Evolutionary conservation across 2,113 vertebrate genomes (phyloP).

Genomic region (Chascanopsetta lugubris): DNA sequence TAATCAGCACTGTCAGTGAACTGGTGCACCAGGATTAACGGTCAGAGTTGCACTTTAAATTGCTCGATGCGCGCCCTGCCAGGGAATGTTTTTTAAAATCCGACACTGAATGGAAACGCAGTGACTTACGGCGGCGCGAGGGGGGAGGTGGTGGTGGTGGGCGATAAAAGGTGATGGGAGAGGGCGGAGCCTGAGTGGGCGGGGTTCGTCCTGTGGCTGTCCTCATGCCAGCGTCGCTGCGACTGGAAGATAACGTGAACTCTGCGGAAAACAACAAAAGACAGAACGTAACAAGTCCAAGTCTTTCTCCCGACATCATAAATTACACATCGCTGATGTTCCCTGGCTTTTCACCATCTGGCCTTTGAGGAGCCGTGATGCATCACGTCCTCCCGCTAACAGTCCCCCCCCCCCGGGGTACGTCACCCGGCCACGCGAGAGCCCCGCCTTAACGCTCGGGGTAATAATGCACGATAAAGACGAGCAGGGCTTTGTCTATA

Average conservation of each 20-base stretch:
- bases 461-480: conserved; percentile 68
- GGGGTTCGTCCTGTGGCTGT: conserved; percentile 22
- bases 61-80: conserved; percentile 46
- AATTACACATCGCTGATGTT: conserved; percentile 50
- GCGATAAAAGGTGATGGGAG: conserved; percentile 30
- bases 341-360: conserved; percentile 54
- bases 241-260: conserved; percentile 38
- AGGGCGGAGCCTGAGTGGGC: conserved; percentile 13
- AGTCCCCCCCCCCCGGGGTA: conserved; percentile 62
- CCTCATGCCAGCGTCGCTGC: conserved; percentile 22
- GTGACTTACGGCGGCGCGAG: conserved; percentile 47
- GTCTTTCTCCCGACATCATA: conserved; percentile 38
- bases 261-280: conserved; percentile 44
- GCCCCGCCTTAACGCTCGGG: conserved; percentile 49
- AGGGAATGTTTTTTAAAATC: conserved; percentile 59
- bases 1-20: conserved; percentile 74
- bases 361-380: conserved; percentile 41
- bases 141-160: conserved; percentile 17
- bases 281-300: conserved; percentile 40
- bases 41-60: conserved; percentile 62
- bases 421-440: conserved; percentile 52
- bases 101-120: conserved; percentile 45
- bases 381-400: conserved; percentile 49
- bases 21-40: conserved; percentile 68
- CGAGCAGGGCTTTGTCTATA: conserved; percentile 55